Conservation (phyloP, 1,140 invertebrate species). For the Phocides pigmalion region DNA sequence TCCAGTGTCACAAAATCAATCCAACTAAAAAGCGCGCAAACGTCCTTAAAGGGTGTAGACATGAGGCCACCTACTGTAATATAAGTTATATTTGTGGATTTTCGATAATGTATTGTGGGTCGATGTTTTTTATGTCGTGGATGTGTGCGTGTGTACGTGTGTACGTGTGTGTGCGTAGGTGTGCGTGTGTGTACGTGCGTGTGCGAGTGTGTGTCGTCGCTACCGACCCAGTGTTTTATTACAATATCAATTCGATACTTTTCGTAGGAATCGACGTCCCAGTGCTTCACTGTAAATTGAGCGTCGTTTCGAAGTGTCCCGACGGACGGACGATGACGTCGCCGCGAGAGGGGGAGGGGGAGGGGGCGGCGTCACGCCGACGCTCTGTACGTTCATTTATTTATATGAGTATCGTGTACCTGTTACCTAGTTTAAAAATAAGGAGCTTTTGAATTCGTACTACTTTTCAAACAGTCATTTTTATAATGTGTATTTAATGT, state of each 20-base stretch:
- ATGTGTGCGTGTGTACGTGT: conserved; percentile 2
- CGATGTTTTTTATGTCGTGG: conserved; percentile 9
- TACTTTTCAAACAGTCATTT: conserved; percentile 1
- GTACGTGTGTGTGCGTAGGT: background rate
- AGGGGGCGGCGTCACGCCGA: background rate
- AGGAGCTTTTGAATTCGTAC: conserved; percentile 10
- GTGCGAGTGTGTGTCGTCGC: background rate
- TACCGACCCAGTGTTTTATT: background rate
- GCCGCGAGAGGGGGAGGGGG: background rate
- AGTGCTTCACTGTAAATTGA: background rate
- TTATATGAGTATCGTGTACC: background rate
- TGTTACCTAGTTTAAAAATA: background rate
- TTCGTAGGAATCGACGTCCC: background rate
- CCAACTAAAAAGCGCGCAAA: background rate
- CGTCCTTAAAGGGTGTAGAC: background rate
- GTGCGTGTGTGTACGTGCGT: conserved; percentile 2
- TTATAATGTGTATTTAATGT: conserved; percentile 42
- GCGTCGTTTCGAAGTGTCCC: too few relatives aligned
- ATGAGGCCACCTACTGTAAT: background rate
- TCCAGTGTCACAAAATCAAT: conserved; percentile 31
- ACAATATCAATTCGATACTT: conserved; percentile 2
- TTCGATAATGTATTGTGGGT: conserved; percentile 1
- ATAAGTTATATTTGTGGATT: background rate
- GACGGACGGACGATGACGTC: too few relatives aligned
- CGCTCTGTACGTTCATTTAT: background rate